phyloP scores from a whole-genome alignment of 2,888 invertebrate genomes.

The Melinaea menophilus region DNA sequence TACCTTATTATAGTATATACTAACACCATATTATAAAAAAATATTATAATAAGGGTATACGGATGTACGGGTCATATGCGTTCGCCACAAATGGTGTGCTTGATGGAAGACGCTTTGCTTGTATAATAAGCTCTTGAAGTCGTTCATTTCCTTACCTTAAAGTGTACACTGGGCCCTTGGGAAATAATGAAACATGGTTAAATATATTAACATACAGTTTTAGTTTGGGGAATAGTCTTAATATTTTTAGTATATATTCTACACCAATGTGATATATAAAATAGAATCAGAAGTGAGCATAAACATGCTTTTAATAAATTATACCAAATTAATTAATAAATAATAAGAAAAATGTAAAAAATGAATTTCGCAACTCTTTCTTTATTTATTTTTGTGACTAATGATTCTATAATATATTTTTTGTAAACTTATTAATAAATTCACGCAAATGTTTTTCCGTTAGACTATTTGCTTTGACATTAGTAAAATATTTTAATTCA shows the following conservation, averaged over 20 bases:
- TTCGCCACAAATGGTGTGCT: conserved; percentile 83
- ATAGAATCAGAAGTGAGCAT: too few species aligned
- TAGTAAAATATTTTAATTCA: too few species aligned
- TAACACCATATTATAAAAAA: not conserved
- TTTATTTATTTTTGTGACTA: conserved; percentile 12
- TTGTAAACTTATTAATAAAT: too few species aligned
- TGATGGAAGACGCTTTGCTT: conserved; percentile 86
- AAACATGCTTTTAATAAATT: too few species aligned
- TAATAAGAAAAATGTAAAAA: conserved; percentile 3
- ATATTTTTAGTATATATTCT: too few species aligned
- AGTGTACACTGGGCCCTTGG: conserved; percentile 83
- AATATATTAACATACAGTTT: not conserved
- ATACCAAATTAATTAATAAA: too few species aligned
- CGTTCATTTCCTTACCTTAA: conserved; percentile 86
- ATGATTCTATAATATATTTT: conserved; percentile 4
- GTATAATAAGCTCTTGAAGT: conserved; percentile 84
- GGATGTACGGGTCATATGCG: conserved; percentile 87
- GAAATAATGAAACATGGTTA: conserved; percentile 16
- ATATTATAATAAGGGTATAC: conserved; percentile 68
- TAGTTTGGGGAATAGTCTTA: not conserved
- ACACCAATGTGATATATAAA: too few species aligned
- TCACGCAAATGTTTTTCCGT: too few species aligned
- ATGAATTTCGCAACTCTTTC: not conserved
- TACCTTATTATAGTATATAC: not conserved
- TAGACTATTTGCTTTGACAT: too few species aligned